These are phyloP conservation scores for Sarcophaga bullata DNA, from an alignment of 1,140 invertebrate species.

Conservation along the genomic window DNA sequence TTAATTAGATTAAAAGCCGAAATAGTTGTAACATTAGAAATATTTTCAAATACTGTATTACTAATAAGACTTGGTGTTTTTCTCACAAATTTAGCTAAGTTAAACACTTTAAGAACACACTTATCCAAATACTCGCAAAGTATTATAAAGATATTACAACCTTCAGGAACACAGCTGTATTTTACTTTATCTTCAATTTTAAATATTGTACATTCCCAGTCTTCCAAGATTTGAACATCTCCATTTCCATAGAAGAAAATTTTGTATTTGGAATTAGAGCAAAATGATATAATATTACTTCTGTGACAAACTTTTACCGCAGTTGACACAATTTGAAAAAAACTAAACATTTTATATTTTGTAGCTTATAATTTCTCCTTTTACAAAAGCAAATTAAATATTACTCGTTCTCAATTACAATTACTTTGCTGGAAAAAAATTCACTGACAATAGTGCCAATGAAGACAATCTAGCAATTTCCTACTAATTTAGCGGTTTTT, in stretches of 20 bases:
- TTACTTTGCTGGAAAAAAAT: no score
- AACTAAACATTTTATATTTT: not conserved
- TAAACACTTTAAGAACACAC: not conserved
- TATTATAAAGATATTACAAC: not conserved
- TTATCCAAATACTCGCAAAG: not conserved
- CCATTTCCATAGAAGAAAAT: not conserved
- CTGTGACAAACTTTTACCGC: not conserved
- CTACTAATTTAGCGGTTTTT: no score
- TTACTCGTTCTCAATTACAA: no score
- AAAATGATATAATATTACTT: not conserved
- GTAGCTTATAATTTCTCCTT: no score
- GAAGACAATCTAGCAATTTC: no score
- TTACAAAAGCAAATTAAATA: no score
- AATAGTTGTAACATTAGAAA: not conserved
- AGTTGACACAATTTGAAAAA: not conserved
- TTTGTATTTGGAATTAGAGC: not conserved
- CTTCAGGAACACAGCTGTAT: not conserved
- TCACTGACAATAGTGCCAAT: no score
- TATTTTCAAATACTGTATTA: not conserved
- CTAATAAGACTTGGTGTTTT: not conserved
- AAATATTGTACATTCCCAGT: slow-evolving; percentile 18
- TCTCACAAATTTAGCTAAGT: not conserved
- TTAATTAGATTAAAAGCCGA: not conserved
- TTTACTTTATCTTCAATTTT: not conserved
- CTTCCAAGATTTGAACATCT: not conserved